phyloP scores from a whole-genome alignment of 2,888 invertebrate species.

The Stenolophus ochropezus region DNA sequence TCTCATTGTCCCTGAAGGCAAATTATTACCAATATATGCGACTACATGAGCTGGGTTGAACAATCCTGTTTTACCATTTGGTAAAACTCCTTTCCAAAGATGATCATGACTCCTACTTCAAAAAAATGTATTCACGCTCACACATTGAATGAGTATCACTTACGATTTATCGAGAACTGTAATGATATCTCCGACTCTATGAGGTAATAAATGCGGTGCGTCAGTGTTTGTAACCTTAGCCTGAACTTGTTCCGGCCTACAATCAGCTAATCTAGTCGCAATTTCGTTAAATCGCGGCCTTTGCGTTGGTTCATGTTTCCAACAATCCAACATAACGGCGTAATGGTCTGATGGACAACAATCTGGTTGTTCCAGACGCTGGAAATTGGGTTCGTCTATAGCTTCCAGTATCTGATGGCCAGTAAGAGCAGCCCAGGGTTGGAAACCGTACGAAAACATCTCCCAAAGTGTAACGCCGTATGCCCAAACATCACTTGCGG shows the following conservation, averaged over 20 bases:
- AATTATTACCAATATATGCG: slow-evolving; percentile 87
- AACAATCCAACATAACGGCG: slow-evolving; percentile 94
- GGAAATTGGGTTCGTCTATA: slow-evolving; percentile 93
- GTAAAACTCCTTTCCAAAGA: slow-evolving; percentile 93
- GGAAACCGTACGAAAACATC: slow-evolving; percentile 98
- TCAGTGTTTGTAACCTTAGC: slow-evolving; percentile 77
- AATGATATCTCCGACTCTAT: slow-evolving; percentile 91
- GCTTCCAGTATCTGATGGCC: slow-evolving; percentile 96
- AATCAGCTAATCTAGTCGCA: slow-evolving; percentile 84
- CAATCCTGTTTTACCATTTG: slow-evolving; percentile 92
- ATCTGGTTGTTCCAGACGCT: slow-evolving; percentile 94
- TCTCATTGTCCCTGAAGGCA: slow-evolving; percentile 76
- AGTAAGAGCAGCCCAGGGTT: slow-evolving; percentile 97
- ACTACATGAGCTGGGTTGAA: slow-evolving; percentile 94
- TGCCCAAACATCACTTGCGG: slow-evolving; percentile 98
- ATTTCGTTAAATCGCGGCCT: slow-evolving; percentile 94
- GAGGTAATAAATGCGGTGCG: slow-evolving; percentile 83
- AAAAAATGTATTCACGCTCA: neutral
- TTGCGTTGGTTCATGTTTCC: slow-evolving; percentile 93
- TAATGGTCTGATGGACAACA: slow-evolving; percentile 96
- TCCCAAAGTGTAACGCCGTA: slow-evolving; percentile 99
- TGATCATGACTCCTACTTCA: slow-evolving; percentile 76
- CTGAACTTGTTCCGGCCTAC: slow-evolving; percentile 95
- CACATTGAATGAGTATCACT: slow-evolving; percentile 64
- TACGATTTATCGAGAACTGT: slow-evolving; percentile 91